Evolutionary conservation across 2,888 invertebrate genomes (phyloP).

Genomic region (Nasonia oneida): DNA sequence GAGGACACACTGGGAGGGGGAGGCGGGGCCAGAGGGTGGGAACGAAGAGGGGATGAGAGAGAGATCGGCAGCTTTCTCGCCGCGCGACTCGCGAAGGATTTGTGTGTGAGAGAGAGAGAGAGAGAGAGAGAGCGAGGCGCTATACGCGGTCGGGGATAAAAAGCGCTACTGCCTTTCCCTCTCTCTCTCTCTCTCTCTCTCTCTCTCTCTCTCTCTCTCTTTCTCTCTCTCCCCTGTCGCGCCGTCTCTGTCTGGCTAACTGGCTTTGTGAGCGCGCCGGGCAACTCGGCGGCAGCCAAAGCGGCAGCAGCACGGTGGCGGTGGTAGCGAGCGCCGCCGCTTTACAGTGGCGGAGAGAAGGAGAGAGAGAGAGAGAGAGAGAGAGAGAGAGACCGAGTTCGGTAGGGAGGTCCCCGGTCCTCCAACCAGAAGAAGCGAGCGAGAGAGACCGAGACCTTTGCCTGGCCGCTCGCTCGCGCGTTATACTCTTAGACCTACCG

Average conservation of each 20-base stretch:
- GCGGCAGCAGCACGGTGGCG: constrained; percentile 46
- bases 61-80: constrained; percentile 33
- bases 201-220: no score
- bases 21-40: constrained; percentile 66
- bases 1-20: constrained; percentile 54
- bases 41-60: constrained; percentile 40
- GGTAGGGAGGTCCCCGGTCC: constrained; percentile 78
- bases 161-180: constrained; percentile 70
- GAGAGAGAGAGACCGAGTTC: constrained; percentile 69
- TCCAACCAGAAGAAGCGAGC: constrained; percentile 78
- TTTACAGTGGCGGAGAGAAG: constrained; percentile 59
- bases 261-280: constrained; percentile 47
- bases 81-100: constrained; percentile 70
- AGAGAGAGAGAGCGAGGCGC: constrained; percentile 46
- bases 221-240: not conserved
- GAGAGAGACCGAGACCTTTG: constrained; percentile 69
- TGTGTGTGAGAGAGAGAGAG: constrained; percentile 70
- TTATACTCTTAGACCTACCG: constrained; percentile 75
- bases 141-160: constrained; percentile 69
- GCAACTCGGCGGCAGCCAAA: constrained; percentile 19
- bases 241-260: constrained; percentile 37
- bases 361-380: constrained; percentile 42
- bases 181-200: not conserved
- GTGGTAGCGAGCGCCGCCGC: constrained; percentile 44
- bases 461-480: constrained; percentile 67